Evolutionary conservation across 2,888 invertebrate genomes (phyloP).

Genomic region (Diarsia brunnea): DNA sequence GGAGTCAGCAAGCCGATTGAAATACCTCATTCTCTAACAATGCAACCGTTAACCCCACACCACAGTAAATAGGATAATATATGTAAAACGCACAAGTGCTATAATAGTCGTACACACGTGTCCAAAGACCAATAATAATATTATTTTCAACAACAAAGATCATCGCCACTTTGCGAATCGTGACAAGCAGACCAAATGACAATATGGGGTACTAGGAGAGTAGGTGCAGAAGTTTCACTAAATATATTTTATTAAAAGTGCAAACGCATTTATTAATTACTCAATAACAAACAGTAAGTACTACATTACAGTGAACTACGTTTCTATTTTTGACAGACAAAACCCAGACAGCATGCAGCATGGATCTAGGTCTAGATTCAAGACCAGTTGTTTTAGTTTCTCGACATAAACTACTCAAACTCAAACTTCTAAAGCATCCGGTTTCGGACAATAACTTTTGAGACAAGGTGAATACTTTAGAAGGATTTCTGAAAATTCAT

Average conservation of each 20-base stretch:
- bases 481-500: too few species aligned
- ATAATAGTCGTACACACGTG: slow-evolving; percentile 63
- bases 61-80: slow-evolving; percentile 51
- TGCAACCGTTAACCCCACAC: slow-evolving; percentile 59
- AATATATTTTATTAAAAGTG: not conserved
- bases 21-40: slow-evolving; percentile 46
- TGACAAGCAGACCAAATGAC: slow-evolving; percentile 64
- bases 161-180: slow-evolving; percentile 67
- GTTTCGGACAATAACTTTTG: too few species aligned
- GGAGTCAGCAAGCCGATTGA: slow-evolving; percentile 28
- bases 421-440: too few species aligned
- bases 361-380: too few species aligned
- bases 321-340: too few species aligned
- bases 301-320: too few species aligned
- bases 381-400: too few species aligned
- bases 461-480: too few species aligned
- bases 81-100: slow-evolving; percentile 56
- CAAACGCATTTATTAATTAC: too few species aligned
- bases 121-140: slow-evolving; percentile 66
- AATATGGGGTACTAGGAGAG: not conserved
- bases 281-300: too few species aligned
- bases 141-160: slow-evolving; percentile 70
- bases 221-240: slow-evolving; percentile 27
- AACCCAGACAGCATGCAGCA: too few species aligned
- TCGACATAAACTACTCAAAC: too few species aligned